phyloP scores from a whole-genome alignment of 2,888 invertebrate species.

The Latheticus oryzae region DNA sequence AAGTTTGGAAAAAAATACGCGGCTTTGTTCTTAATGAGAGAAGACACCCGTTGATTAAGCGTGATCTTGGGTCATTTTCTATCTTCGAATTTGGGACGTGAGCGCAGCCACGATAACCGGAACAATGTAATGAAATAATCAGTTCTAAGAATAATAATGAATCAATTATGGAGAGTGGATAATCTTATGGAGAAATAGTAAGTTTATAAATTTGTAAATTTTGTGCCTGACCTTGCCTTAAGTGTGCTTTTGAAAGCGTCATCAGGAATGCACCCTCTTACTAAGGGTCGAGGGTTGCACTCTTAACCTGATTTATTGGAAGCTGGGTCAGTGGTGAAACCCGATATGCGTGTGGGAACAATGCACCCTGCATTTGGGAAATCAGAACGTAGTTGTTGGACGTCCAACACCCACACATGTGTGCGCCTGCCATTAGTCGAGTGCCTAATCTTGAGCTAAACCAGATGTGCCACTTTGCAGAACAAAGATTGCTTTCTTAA shows the following conservation, averaged over 20 bases:
- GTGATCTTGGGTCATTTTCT: conserved; percentile 29
- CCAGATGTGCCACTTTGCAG: conserved; percentile 58
- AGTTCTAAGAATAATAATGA: too few species aligned
- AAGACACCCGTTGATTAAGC: conserved; percentile 20
- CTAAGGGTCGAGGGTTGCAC: conserved; percentile 42
- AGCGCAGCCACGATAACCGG: conserved; percentile 9
- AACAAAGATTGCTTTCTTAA: conserved; percentile 53
- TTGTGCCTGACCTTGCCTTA: conserved; percentile 8
- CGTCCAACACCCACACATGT: conserved; percentile 48
- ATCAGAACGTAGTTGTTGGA: conserved; percentile 54
- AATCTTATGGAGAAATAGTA: too few species aligned
- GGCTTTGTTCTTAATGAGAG: conserved; percentile 18
- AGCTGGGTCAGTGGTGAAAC: conserved; percentile 62
- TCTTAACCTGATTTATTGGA: conserved; percentile 59
- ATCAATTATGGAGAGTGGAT: too few species aligned
- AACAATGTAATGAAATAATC: too few species aligned
- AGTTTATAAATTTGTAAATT: too few species aligned
- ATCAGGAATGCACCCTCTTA: conserved; percentile 30
- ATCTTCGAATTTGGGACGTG: conserved; percentile 19
- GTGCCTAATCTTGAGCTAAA: conserved; percentile 57
- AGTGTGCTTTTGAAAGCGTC: conserved; percentile 4
- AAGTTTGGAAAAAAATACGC: conserved; percentile 17
- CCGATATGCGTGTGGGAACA: conserved; percentile 59
- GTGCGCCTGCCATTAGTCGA: conserved; percentile 42
- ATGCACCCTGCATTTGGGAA: conserved; percentile 50